These are phyloP conservation scores for Drosophila azteca DNA, from an alignment of 1,140 invertebrate genomes.

Conservation along the genomic window DNA sequence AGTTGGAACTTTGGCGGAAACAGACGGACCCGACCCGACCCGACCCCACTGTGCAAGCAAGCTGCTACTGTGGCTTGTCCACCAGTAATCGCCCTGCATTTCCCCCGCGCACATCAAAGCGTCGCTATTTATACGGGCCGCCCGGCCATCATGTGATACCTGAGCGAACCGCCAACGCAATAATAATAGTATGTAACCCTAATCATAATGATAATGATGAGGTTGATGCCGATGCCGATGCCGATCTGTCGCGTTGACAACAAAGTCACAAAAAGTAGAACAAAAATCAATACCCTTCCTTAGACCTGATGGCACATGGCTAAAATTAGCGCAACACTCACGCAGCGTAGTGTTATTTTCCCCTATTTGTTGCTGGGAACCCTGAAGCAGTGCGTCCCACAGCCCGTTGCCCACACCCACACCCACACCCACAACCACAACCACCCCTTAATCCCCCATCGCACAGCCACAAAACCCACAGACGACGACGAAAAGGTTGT, in stretches of 20 bases:
- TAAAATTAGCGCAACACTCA: constrained; percentile 60
- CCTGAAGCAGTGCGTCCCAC: constrained; percentile 15
- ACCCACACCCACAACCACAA: too few relatives aligned
- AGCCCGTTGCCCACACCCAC: background rate
- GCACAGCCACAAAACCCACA: constrained; percentile 10
- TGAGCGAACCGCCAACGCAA: constrained; percentile 48
- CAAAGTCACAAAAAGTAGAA: constrained; percentile 10
- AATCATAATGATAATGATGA: constrained; percentile 35
- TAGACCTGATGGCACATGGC: constrained; percentile 49
- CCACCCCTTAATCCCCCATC: background rate
- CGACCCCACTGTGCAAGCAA: too few relatives aligned
- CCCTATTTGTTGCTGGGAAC: background rate
- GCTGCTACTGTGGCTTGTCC: too few relatives aligned
- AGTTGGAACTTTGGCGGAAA: constrained; percentile 12
- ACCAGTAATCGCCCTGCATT: background rate
- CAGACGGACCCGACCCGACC: too few relatives aligned
- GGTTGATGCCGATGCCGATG: constrained; percentile 37
- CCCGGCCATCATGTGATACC: constrained; percentile 35
- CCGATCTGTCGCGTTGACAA: constrained; percentile 42
- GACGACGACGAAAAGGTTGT: constrained; percentile 29
- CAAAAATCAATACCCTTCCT: constrained; percentile 70
- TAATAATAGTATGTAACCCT: constrained; percentile 57
- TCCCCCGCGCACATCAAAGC: constrained; percentile 30
- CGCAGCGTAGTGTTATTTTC: constrained; percentile 8
- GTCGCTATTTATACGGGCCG: constrained; percentile 42